A percentile compares a stretch with the other conserved stretches of the same genome.
Evolutionary conservation across 2,113 vertebrate species (phyloP).

Genomic region (Pogonocichla stellata): DNA sequence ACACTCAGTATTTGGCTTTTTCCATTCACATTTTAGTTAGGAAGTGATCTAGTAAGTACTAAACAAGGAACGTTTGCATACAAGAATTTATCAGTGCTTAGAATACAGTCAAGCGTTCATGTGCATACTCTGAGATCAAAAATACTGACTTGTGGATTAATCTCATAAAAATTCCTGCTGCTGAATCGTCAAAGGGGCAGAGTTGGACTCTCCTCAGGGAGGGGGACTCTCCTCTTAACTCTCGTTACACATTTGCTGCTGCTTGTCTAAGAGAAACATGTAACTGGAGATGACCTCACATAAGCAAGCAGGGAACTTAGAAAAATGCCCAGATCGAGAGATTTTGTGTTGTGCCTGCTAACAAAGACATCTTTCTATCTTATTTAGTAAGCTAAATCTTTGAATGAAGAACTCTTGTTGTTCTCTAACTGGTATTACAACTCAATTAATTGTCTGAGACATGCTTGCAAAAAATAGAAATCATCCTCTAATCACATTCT

Average conservation of each 20-base stretch:
- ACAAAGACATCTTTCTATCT: background rate
- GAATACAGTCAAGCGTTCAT: background rate
- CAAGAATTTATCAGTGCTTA: background rate
- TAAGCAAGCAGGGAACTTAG: background rate
- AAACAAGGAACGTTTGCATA: background rate
- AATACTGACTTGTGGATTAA: background rate
- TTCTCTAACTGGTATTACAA: background rate
- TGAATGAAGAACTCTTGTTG: background rate
- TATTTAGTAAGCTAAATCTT: background rate
- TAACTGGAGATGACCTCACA: background rate
- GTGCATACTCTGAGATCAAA: background rate
- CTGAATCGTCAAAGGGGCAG: background rate
- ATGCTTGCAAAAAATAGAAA: background rate
- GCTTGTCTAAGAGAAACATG: background rate
- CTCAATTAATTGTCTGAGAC: background rate
- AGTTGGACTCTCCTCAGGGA: background rate
- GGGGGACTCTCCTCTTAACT: background rate
- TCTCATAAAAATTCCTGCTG: background rate
- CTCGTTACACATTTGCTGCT: background rate
- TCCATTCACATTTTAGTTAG: background rate
- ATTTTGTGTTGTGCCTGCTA: background rate
- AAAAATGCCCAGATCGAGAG: background rate
- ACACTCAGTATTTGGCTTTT: background rate
- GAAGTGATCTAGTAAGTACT: background rate
- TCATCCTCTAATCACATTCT: background rate